Percentiles rank a stretch among this genome's conserved stretches.
phyloP scores from a whole-genome alignment of 2,113 vertebrate species.

The Alethe diademata region DNA sequence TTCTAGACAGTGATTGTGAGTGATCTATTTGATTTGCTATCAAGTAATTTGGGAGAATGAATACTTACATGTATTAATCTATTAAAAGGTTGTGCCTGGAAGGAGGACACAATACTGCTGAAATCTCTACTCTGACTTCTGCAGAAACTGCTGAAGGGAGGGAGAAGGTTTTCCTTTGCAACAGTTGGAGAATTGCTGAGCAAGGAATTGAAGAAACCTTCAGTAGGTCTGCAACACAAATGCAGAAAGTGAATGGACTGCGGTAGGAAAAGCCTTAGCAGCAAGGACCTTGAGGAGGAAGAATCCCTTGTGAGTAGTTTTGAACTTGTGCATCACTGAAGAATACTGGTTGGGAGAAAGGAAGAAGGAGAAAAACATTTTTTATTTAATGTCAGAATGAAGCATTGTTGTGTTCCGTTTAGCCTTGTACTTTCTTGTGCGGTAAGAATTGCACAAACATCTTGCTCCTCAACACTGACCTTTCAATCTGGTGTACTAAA shows the following conservation, averaged over 20 bases:
- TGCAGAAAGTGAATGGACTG: not conserved
- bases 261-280: not conserved
- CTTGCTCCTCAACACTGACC: not conserved
- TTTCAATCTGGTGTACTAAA: not conserved
- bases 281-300: not conserved
- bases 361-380: not conserved
- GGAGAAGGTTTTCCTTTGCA: not conserved
- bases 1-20: not conserved
- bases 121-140: not conserved
- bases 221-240: not conserved
- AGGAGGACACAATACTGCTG: not conserved
- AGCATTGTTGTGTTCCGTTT: not conserved
- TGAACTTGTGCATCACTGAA: not conserved
- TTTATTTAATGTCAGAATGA: not conserved
- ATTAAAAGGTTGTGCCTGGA: not conserved
- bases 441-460: not conserved
- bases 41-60: not conserved
- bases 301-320: accelerated
- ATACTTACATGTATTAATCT: accelerated
- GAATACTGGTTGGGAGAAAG: not conserved
- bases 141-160: not conserved
- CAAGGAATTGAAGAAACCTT: not conserved
- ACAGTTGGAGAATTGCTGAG: not conserved
- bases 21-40: not conserved
- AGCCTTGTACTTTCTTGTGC: not conserved